These are phyloP conservation scores for Diachasmimorpha longicaudata DNA, from an alignment of 1,140 invertebrate genomes.

Conservation along the genomic window DNA sequence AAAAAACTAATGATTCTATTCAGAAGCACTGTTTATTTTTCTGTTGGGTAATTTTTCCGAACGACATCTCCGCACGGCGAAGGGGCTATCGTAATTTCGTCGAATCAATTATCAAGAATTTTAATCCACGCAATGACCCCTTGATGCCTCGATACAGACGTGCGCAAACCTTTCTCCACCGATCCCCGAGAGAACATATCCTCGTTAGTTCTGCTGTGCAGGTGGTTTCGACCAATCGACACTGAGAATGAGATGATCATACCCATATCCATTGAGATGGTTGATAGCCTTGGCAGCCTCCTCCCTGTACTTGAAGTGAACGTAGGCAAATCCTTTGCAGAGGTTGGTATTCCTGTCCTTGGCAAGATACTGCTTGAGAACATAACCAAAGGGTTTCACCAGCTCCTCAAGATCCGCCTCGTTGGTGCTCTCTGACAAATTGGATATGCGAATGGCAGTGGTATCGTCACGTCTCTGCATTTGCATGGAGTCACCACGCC, in stretches of 20 bases:
- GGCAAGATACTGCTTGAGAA: slow-evolving; percentile 87
- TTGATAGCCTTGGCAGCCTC: slow-evolving; percentile 93
- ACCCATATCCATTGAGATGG: slow-evolving; percentile 91
- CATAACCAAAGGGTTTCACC: slow-evolving; percentile 88
- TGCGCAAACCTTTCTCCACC: neutral
- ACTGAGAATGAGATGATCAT: slow-evolving; percentile 97
- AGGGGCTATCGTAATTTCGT: too few species aligned
- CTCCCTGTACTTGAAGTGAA: slow-evolving; percentile 88
- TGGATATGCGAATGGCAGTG: slow-evolving; percentile 94
- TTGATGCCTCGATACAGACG: too few species aligned
- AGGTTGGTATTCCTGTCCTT: slow-evolving; percentile 82
- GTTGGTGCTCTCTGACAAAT: slow-evolving; percentile 94
- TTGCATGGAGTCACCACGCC: slow-evolving; percentile 76
- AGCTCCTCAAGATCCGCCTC: slow-evolving; percentile 96
- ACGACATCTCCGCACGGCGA: too few species aligned
- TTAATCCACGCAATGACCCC: too few species aligned
- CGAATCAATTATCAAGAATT: too few species aligned
- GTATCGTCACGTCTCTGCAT: slow-evolving; percentile 77
- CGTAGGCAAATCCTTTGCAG: slow-evolving; percentile 96
- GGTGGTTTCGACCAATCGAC: slow-evolving; percentile 98
- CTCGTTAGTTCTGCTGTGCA: slow-evolving; percentile 53
- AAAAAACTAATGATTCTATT: neutral
- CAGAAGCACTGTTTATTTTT: too few species aligned
- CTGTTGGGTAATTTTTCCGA: too few species aligned
- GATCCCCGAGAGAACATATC: neutral